phyloP scores from a whole-genome alignment of 2,888 invertebrate species.

The Ectemnius cavifrons region DNA sequence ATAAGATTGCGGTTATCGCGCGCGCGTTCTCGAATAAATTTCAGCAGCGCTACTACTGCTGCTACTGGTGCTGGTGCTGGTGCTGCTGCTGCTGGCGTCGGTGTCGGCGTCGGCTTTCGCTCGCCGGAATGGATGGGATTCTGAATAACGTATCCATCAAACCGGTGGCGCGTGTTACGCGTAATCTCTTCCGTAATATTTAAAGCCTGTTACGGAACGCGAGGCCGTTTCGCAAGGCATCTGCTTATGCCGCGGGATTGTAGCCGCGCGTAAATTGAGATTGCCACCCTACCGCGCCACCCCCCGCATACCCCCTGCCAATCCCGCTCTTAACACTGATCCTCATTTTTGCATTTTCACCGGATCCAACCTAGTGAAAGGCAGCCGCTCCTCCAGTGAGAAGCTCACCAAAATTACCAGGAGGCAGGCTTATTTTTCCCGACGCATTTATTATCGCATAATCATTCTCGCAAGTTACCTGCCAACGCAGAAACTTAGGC shows the following conservation, averaged over 20 bases:
- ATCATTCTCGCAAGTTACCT: slow-evolving; percentile 4
- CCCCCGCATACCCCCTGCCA: slow-evolving; percentile 9
- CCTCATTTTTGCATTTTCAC: slow-evolving; percentile 6
- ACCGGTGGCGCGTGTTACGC: slow-evolving; percentile 35
- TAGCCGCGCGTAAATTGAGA: slow-evolving; percentile 36
- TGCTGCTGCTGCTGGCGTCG: no score
- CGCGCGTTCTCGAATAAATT: slow-evolving; percentile 45
- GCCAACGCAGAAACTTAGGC: background rate
- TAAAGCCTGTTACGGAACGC: slow-evolving; percentile 40
- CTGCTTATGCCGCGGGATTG: slow-evolving; percentile 37
- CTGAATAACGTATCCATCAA: slow-evolving; percentile 51
- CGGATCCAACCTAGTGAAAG: no score
- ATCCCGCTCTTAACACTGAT: background rate
- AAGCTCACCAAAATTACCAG: background rate
- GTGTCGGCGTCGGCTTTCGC: no score
- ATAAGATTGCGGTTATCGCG: slow-evolving; percentile 53
- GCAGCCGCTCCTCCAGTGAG: background rate
- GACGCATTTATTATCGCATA: slow-evolving; percentile 2
- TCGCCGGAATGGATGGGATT: slow-evolving; percentile 32
- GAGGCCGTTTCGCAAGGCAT: slow-evolving; percentile 15
- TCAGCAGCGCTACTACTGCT: slow-evolving; percentile 18
- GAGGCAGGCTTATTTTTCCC: background rate
- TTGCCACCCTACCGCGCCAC: slow-evolving; percentile 9
- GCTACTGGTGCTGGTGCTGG: no score
- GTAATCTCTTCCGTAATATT: slow-evolving; percentile 46